A percentile compares a stretch with the other conserved stretches of the same genome.
These are phyloP conservation scores for Camelus bactrianus DNA, from an alignment of 2,113 vertebrate species.

Conservation along the genomic window DNA sequence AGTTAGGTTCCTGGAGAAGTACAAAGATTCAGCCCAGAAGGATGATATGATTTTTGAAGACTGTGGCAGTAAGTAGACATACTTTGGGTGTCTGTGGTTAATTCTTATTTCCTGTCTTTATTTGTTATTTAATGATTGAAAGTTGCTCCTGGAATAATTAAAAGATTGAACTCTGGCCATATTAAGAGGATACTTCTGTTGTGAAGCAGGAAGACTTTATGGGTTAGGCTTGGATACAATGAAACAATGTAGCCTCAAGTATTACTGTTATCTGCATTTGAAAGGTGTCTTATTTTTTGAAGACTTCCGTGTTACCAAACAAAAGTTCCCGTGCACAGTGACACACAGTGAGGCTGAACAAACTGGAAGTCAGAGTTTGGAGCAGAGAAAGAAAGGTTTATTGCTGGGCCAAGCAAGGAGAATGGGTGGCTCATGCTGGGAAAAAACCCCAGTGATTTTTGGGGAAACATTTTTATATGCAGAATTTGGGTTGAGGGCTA, in stretches of 20 bases:
- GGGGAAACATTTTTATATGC: too few species aligned
- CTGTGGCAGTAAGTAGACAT: conserved; percentile 90
- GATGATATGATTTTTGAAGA: conserved; percentile 86
- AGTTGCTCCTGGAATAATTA: not conserved
- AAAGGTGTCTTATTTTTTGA: not conserved
- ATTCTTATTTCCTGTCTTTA: not conserved
- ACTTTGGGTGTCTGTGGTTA: not conserved
- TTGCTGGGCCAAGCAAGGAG: too few species aligned
- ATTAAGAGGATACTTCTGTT: not conserved
- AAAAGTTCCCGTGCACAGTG: too few species aligned
- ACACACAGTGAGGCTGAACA: too few species aligned
- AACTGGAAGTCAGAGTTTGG: too few species aligned
- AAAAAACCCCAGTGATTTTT: too few species aligned
- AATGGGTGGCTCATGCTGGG: too few species aligned
- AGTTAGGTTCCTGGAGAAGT: conserved; percentile 84
- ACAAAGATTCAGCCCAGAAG: conserved; percentile 78
- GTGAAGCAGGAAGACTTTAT: not conserved
- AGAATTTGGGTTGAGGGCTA: too few species aligned
- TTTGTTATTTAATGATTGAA: not conserved
- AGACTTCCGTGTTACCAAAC: too few species aligned
- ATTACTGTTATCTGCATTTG: not conserved
- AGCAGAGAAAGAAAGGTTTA: too few species aligned
- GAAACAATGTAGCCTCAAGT: not conserved
- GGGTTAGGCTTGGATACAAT: not conserved
- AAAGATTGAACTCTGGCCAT: not conserved